Evolutionary conservation across 2,797 vertebrate species (phyloP).

Genomic region (Paramormyrops hopkinsi): DNA sequence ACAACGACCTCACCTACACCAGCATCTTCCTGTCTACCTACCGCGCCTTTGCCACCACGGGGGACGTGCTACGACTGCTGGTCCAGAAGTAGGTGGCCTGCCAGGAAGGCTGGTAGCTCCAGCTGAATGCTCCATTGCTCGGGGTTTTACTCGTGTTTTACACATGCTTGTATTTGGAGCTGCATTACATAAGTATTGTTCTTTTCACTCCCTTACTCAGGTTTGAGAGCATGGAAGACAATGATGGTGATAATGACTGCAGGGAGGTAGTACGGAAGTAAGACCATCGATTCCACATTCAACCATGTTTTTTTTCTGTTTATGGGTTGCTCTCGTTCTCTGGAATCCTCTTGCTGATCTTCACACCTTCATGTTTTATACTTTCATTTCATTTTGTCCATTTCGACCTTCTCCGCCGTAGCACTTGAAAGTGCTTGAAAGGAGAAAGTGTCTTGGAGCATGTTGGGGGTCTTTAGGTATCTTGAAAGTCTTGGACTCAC

Average conservation of each 20-base stretch:
- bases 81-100: constrained; percentile 69
- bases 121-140: neutral
- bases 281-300: constrained; percentile 32
- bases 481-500: neutral
- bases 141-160: neutral
- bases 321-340: neutral
- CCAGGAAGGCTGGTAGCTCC: neutral
- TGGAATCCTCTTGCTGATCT: neutral
- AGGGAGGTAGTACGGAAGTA: constrained; percentile 63
- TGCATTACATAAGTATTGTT: neutral
- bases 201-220: constrained; percentile 39
- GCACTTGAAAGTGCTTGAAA: neutral
- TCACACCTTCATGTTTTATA: neutral
- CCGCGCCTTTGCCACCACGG: constrained; percentile 78
- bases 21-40: constrained; percentile 93
- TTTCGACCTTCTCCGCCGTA: neutral
- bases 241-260: constrained; percentile 41
- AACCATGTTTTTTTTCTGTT: neutral
- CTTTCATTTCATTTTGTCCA: neutral
- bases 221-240: constrained; percentile 58
- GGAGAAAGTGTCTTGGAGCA: neutral
- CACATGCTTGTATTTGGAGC: neutral
- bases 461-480: neutral
- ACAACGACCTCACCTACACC: constrained; percentile 92
- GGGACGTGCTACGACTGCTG: constrained; percentile 76